These are phyloP conservation scores for Epizoanthus fatuus DNA, from an alignment of 92 coral and sea anemone species.

Conservation along the genomic window DNA sequence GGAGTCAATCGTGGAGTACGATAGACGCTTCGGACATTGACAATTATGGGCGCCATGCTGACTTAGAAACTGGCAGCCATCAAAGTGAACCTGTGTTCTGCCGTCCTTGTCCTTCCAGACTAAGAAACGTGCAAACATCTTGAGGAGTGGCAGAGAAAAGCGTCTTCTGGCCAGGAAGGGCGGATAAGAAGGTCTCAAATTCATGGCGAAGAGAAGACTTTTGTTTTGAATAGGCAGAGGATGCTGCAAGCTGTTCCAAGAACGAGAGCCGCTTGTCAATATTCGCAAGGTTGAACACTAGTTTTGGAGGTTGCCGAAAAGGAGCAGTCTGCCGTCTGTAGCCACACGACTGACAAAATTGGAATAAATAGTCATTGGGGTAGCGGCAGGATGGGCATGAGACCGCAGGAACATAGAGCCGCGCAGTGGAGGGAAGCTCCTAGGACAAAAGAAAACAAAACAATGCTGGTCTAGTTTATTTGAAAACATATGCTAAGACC, in stretches of 20 bases:
- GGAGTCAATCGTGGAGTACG: constrained; percentile 62
- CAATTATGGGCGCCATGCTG: constrained; percentile 40
- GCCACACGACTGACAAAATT: constrained; percentile 69
- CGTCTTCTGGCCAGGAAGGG: constrained; percentile 40
- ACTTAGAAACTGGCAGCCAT: constrained; percentile 24
- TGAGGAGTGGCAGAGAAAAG: constrained; percentile 59
- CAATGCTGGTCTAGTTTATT: not conserved
- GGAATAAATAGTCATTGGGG: constrained; percentile 64
- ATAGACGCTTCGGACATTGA: constrained; percentile 59
- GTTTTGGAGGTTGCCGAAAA: constrained; percentile 15
- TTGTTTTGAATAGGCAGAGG: constrained; percentile 62
- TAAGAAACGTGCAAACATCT: constrained; percentile 61
- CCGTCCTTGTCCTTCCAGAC: constrained; percentile 59
- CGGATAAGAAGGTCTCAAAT: constrained; percentile 52
- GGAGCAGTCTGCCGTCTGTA: constrained; percentile 46
- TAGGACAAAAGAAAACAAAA: not conserved
- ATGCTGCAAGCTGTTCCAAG: constrained; percentile 35
- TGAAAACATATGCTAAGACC: not conserved
- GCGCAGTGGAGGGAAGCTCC: constrained; percentile 55
- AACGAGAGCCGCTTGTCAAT: constrained; percentile 54
- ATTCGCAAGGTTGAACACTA: constrained; percentile 34
- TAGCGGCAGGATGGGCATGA: constrained; percentile 61
- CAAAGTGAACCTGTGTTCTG: constrained; percentile 40
- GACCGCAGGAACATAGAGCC: constrained; percentile 52
- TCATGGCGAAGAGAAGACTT: constrained; percentile 62